Evolutionary conservation across 2,797 vertebrate genomes (phyloP), one percentile per base, ranked within the genome.

Genomic region (Hypotaenidia okinawae): DNA sequence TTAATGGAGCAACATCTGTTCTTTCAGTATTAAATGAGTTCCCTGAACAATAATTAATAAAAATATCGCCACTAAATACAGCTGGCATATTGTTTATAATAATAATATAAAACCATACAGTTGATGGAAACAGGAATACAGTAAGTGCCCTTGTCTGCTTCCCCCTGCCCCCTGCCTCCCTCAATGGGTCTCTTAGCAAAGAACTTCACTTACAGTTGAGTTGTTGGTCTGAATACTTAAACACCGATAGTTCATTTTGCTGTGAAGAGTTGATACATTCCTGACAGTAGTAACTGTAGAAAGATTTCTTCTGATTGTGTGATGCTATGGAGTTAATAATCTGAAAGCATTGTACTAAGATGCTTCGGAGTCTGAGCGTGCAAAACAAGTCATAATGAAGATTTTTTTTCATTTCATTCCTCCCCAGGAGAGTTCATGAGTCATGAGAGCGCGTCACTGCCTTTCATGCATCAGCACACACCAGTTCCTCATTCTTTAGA

Each of bases 1-100:
- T 97, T 96, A 97, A 97, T 91, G 67, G 76, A 92, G 39, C 35
- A 97, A 94, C 97, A 97, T 94, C 97, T 97, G 95, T 93, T 98
- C 94, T 90, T 95, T 95, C 83, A 94, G 70, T 95, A 95, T 85
- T 84, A 94, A 97, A 94, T 93, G 43, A 96, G 51, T 77, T 97
- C 95, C 96, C 94, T 86, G 64, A 96, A 94, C 88, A 76, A 90
- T 73, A 97, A 94, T 96, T 97, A 97, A 97, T 97, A 96, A 96
- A 96, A 94, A 96, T 96, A 89, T 93, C 95, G 76, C 80, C 92
- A 87, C 81, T 94, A 95, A 96, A 94, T 89, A 94, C 45, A 94
- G 78, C 61, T 96, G 90, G 62, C 55, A 63, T 95, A 90, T 84
- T 96, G 91, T 96, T 96, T 86, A 83, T 93, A 89, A 67, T 75